Conservation (phyloP, 2,888 invertebrate genomes). For the Galerucella nymphaeae region DNA sequence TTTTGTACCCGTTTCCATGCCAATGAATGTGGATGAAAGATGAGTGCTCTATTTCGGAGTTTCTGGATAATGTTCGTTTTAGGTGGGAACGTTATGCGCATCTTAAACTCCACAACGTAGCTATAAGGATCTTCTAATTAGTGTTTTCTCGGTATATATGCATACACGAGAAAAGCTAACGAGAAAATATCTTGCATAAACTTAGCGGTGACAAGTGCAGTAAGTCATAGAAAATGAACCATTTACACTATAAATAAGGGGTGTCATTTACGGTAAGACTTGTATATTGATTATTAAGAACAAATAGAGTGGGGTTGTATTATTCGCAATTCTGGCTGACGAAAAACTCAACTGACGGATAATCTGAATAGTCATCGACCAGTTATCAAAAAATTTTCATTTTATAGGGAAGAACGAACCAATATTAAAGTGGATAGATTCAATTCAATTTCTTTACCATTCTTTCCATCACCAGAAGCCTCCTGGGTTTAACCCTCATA, state of each 20-base stretch:
- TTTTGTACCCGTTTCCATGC: background rate
- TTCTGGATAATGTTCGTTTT: constrained; percentile 32
- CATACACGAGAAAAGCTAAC: constrained; percentile 5
- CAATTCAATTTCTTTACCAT: no score
- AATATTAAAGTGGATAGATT: no score
- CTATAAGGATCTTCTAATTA: constrained; percentile 17
- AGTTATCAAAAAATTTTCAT: no score
- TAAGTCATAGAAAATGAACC: background rate
- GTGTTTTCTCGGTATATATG: background rate
- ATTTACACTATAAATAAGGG: background rate
- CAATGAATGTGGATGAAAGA: background rate
- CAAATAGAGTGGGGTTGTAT: no score
- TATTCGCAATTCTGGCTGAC: no score
- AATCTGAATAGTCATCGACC: no score
- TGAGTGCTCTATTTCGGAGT: constrained; percentile 14
- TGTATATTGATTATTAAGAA: no score
- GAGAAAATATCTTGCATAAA: background rate
- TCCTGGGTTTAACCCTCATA: no score
- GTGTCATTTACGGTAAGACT: no score
- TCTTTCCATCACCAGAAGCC: no score
- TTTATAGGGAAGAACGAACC: no score
- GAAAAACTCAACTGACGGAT: no score
- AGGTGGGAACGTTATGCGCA: constrained; percentile 20
- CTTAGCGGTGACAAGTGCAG: background rate
- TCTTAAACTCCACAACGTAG: background rate